Base-by-base conservation (phyloP, 2,113 vertebrate genomes). In the Lamprologus callipterus region DNA sequence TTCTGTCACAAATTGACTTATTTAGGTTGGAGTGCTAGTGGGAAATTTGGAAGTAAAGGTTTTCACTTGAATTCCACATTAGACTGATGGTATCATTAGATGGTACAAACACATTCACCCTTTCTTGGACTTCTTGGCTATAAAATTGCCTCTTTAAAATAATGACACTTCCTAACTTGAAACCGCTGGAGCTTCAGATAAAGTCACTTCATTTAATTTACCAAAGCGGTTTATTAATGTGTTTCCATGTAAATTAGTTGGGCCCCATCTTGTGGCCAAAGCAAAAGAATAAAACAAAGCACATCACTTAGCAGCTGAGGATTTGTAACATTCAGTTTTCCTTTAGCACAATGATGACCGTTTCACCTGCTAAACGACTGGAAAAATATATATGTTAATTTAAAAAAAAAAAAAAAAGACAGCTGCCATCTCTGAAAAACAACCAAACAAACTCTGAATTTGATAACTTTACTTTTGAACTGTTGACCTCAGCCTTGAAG, bases 231-330 rank as follows among this genome's bases (percentile, higher is more conserved):
- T 68, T 60, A 65, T 73, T 49, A 10, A 63, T 54, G 42, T 83
- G 26, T 87, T 73, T 45, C 87, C 79, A 60, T 54, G 49, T 55
- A 4, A 28, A 51, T 70, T 49, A 31, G n/a, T 21, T 65, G 81
- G 82, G 85, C 85, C 45, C 93, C 92, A 91, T 88, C 95, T 93
- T 83, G 87, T 93, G 93, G 93, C 70, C 53, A 89, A 87, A 89
- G 53, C 57, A 28, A 28, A 47, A 80, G 49, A 8, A 89, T 84
- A 33, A 54, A 55, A n/a, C 31, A 35, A 86, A 87, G 81, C 73
- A 84, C 87, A 89, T 85, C 42, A 80, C 55, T 63, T n/a, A 35
- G 47, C 65, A 83, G 87, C 80, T 81, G 80, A 91, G 57, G 82
- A 92, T 84, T 80, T 40, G 81, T 13, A 78, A 57, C 58, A 79